Evolutionary conservation across 1,140 invertebrate species (phyloP).

Genomic region (Drosophila nigromelanica): DNA sequence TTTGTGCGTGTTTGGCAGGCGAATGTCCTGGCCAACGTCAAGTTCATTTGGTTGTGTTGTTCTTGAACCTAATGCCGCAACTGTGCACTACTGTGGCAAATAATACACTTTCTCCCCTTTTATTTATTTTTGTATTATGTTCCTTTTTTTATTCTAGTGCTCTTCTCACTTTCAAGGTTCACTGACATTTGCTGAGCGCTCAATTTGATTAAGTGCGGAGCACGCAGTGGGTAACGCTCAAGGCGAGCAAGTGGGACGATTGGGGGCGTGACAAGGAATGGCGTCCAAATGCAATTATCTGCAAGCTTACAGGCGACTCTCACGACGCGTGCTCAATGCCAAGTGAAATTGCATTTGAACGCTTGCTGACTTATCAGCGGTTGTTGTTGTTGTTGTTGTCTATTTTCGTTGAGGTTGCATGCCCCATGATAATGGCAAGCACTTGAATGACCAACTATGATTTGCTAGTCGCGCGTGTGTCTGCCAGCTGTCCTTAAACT

Average conservation of each 20-base stretch:
- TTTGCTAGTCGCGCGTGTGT: slow-evolving; percentile 22
- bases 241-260: slow-evolving; percentile 7
- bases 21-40: slow-evolving; percentile 76
- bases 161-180: slow-evolving; percentile 63
- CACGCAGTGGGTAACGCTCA: slow-evolving; percentile 18
- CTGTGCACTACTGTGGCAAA: slow-evolving; percentile 61
- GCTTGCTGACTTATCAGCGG: slow-evolving; percentile 41
- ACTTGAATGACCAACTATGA: slow-evolving; percentile 54
- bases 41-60: slow-evolving; percentile 67
- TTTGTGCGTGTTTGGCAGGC: slow-evolving; percentile 36
- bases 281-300: slow-evolving; percentile 76
- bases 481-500: slow-evolving; percentile 12
- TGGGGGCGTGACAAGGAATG: slow-evolving; percentile 20
- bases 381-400: not conserved
- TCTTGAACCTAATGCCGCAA: slow-evolving; percentile 72
- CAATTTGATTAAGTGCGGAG: slow-evolving; percentile 77
- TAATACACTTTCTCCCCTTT: slow-evolving; percentile 52
- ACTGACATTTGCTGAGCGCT: slow-evolving; percentile 71
- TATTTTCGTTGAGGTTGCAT: slow-evolving; percentile 30
- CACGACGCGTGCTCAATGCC: slow-evolving; percentile 57
- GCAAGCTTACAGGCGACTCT: slow-evolving; percentile 47
- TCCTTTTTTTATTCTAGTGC: slow-evolving; percentile 1
- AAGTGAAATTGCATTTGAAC: slow-evolving; percentile 65
- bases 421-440: slow-evolving; percentile 40
- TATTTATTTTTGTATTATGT: slow-evolving; percentile 5